These are phyloP conservation scores for Cyclophora albipunctata DNA, from an alignment of 2,888 invertebrate genomes.

Conservation along the genomic window DNA sequence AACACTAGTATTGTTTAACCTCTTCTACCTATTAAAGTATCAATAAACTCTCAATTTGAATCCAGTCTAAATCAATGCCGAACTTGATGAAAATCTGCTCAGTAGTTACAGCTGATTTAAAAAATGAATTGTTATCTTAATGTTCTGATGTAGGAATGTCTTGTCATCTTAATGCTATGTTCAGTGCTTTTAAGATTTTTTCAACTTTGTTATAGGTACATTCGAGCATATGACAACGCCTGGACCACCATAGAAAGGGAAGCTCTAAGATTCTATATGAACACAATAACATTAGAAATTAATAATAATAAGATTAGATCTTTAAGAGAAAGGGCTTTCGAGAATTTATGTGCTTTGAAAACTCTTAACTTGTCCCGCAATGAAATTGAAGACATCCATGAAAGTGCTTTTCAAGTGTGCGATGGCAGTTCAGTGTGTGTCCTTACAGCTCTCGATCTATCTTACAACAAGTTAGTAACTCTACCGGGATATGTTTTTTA, in stretches of 20 bases:
- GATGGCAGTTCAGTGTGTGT: slow-evolving; percentile 20
- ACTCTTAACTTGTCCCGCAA: slow-evolving; percentile 44
- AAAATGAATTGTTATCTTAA: no score
- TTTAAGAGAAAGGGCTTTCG: slow-evolving; percentile 40
- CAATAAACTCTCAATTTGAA: no score
- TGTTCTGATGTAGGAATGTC: no score
- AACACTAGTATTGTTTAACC: no score
- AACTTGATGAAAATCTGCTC: no score
- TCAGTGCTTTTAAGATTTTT: no score
- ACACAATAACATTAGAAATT: slow-evolving; percentile 33
- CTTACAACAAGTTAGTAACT: slow-evolving; percentile 34
- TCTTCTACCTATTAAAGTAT: no score
- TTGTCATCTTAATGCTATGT: no score
- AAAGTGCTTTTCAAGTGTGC: slow-evolving; percentile 29
- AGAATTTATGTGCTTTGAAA: slow-evolving; percentile 22
- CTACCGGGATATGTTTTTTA: slow-evolving; percentile 32
- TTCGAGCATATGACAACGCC: slow-evolving; percentile 32
- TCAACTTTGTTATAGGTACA: not conserved
- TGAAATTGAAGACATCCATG: slow-evolving; percentile 29
- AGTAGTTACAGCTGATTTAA: no score
- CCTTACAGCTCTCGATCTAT: slow-evolving; percentile 41
- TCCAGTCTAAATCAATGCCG: no score
- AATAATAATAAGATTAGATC: slow-evolving; percentile 37
- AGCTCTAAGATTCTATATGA: slow-evolving; percentile 44
- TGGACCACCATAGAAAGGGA: slow-evolving; percentile 37